Evolutionary conservation across 1,140 invertebrate species (phyloP).

Genomic region (Metopolophium dirhodum): DNA sequence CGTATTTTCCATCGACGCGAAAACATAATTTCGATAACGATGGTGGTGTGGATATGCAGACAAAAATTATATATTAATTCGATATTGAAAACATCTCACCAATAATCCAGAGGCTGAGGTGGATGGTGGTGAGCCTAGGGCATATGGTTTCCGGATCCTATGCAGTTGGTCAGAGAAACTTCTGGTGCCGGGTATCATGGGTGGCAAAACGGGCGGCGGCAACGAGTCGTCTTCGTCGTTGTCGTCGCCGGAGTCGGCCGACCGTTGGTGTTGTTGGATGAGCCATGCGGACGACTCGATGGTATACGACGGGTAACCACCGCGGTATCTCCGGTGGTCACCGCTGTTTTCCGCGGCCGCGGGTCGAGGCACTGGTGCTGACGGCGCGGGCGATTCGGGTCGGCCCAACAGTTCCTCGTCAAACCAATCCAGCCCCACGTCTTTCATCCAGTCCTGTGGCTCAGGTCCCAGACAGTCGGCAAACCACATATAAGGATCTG

Average conservation of each 20-base stretch:
- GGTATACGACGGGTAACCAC: background rate
- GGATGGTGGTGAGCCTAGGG: background rate
- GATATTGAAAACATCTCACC: background rate
- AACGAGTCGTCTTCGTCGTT: background rate
- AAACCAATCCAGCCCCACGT: conserved; percentile 43
- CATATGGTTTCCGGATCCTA: background rate
- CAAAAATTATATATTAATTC: background rate
- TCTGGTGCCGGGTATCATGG: conserved; percentile 48
- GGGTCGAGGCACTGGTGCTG: background rate
- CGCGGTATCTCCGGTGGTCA: background rate
- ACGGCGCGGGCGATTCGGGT: background rate
- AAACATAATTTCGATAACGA: background rate
- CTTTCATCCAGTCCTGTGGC: conserved; percentile 51
- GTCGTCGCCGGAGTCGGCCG: background rate
- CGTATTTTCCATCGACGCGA: background rate
- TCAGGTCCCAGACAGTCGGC: conserved; percentile 28
- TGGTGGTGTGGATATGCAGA: background rate
- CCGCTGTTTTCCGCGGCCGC: background rate
- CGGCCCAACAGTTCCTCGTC: conserved; percentile 43
- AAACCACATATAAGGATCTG: conserved; percentile 12
- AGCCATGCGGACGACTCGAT: conserved; percentile 40
- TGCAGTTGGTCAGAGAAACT: conserved; percentile 16
- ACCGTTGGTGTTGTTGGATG: background rate
- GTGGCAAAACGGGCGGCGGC: conserved; percentile 7
- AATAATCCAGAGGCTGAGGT: background rate